Evolutionary conservation across 2,888 invertebrate genomes (phyloP).

Genomic region (Drosophila testacea): DNA sequence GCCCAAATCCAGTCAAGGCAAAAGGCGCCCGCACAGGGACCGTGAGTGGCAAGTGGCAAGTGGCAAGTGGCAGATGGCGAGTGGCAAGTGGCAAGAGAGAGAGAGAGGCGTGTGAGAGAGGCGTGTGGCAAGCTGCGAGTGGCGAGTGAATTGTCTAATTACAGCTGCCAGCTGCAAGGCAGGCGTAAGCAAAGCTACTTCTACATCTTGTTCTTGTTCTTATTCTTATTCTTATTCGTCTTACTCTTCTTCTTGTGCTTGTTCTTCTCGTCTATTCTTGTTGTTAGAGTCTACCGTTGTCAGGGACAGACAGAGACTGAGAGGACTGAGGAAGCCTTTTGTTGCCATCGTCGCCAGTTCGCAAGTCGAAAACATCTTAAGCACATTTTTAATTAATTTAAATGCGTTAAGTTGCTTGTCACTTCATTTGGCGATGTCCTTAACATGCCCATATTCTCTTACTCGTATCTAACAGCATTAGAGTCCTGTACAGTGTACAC

Average conservation of each 20-base stretch:
- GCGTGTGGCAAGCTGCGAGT: constrained; percentile 52
- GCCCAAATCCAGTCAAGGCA: constrained; percentile 5
- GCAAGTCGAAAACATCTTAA: constrained; percentile 75
- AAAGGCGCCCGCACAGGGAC: constrained; percentile 21
- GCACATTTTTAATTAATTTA: constrained; percentile 79
- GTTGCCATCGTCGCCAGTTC: constrained; percentile 50
- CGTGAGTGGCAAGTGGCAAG: constrained; percentile 8
- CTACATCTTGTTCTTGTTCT: constrained; percentile 20
- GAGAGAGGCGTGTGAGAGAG: background rate
- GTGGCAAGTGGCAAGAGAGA: background rate
- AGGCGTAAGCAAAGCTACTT: constrained; percentile 27
- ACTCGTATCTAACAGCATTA: constrained; percentile 6
- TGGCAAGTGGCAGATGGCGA: background rate
- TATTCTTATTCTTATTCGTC: constrained; percentile 19
- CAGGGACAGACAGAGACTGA: constrained; percentile 36
- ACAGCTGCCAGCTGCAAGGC: constrained; percentile 75
- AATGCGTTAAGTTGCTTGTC: constrained; percentile 80
- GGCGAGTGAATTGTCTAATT: constrained; percentile 79
- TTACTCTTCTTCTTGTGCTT: constrained; percentile 21
- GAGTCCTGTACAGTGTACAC: constrained; percentile 6
- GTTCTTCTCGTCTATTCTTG: constrained; percentile 21
- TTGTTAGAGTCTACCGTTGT: constrained; percentile 56
- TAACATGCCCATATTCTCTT: constrained; percentile 40
- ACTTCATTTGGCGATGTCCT: constrained; percentile 76
- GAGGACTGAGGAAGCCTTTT: constrained; percentile 43